These are phyloP conservation scores for Forbesichthys papilliferus DNA, from an alignment of 2,113 vertebrate species.

Conservation along the genomic window DNA sequence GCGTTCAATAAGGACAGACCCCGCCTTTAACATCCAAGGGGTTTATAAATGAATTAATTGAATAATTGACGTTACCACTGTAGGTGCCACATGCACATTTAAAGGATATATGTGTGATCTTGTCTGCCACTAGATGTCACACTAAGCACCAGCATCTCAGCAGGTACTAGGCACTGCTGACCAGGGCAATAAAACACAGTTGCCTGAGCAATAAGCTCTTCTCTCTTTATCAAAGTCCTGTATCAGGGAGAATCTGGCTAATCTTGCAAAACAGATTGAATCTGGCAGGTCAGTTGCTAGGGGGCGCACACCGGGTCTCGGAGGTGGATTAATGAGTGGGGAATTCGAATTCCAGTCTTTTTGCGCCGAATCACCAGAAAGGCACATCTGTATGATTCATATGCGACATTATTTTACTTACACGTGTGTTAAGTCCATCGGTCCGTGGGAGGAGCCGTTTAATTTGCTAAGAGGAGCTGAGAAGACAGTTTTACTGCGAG, in stretches of 20 bases:
- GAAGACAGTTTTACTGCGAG: slow-evolving; percentile 57
- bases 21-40: no score
- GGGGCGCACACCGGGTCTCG: slow-evolving; percentile 22
- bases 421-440: slow-evolving; percentile 36
- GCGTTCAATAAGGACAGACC: no score
- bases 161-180: not conserved
- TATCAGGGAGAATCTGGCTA: slow-evolving; percentile 41
- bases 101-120: no score
- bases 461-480: slow-evolving; percentile 68
- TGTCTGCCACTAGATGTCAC: no score
- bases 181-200: slow-evolving; percentile 7
- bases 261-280: slow-evolving; percentile 52
- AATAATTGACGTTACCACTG: no score
- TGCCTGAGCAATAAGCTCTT: slow-evolving; percentile 1
- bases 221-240: slow-evolving; percentile 15
- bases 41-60: no score
- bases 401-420: slow-evolving; percentile 44
- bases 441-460: slow-evolving; percentile 42
- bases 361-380: slow-evolving; percentile 21
- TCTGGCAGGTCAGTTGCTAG: slow-evolving; percentile 14
- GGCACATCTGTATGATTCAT: slow-evolving; percentile 27
- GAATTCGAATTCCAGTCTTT: slow-evolving; percentile 35
- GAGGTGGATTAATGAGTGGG: slow-evolving; percentile 42
- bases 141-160: not conserved
- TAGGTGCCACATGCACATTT: no score